These are phyloP conservation scores for Pachydiplax longipennis DNA, from an alignment of 2,888 invertebrate genomes.

Conservation along the genomic window DNA sequence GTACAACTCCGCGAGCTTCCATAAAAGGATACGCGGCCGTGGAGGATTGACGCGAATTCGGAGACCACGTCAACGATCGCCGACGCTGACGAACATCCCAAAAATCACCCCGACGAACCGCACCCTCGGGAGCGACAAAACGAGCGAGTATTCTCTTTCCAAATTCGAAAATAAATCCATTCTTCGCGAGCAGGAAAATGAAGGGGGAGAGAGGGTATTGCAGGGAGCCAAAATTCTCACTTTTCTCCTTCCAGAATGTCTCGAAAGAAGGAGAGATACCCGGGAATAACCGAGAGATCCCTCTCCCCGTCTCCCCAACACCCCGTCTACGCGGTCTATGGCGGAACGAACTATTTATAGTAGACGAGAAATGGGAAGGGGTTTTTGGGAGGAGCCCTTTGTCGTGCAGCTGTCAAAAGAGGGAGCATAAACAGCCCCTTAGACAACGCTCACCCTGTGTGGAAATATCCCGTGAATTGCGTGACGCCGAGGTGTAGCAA, in stretches of 20 bases:
- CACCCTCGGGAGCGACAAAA: no score
- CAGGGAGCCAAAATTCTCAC: neutral
- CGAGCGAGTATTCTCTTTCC: no score
- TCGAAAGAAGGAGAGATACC: neutral
- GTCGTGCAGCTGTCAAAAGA: neutral
- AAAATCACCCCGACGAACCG: no score
- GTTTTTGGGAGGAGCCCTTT: neutral
- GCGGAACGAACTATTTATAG: neutral
- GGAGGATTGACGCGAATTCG: no score
- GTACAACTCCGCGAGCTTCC: no score
- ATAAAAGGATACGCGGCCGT: no score
- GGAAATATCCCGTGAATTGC: neutral
- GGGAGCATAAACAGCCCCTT: neutral
- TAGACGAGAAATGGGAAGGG: neutral
- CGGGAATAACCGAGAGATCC: neutral
- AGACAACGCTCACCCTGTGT: neutral
- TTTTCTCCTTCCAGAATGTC: neutral
- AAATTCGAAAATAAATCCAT: neutral
- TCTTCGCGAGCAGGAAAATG: neutral
- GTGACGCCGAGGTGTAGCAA: neutral
- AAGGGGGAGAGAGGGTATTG: neutral
- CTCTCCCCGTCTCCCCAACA: neutral
- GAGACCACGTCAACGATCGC: no score
- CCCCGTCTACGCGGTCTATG: neutral
- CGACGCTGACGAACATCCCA: no score